These are phyloP conservation scores for Petrolisthes cinctipes DNA, from an alignment of 2,888 invertebrate species.

Conservation along the genomic window DNA sequence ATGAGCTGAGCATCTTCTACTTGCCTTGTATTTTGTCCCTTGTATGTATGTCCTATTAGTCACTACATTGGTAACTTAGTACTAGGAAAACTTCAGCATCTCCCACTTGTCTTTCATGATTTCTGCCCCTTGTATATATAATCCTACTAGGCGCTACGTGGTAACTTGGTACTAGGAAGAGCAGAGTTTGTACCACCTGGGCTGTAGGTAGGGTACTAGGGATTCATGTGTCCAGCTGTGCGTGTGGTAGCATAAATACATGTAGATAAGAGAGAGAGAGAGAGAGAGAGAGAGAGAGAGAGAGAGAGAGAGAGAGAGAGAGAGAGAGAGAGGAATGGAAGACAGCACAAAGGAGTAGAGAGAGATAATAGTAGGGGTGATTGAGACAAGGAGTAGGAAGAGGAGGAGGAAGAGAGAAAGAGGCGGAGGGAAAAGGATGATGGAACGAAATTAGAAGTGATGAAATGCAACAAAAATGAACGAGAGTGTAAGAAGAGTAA, in stretches of 20 bases:
- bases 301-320: neutral
- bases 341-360: neutral
- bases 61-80: no score
- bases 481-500: neutral
- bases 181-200: neutral
- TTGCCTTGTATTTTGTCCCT: no score
- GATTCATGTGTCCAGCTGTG: neutral
- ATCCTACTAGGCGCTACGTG: no score
- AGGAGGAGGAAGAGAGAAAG: neutral
- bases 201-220: neutral
- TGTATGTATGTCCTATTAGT: no score
- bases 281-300: conserved; percentile 18
- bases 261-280: neutral
- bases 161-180: neutral
- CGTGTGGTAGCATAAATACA: neutral
- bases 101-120: no score
- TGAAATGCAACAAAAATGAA: neutral
- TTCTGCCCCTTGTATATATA: no score
- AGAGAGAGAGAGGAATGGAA: conserved; percentile 3
- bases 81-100: no score
- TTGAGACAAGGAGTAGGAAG: neutral
- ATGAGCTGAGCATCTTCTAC: no score
- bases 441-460: neutral
- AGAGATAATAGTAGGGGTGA: neutral
- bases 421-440: neutral